phyloP scores from a whole-genome alignment of 2,113 vertebrate species.

The Leptodactylus fuscus region DNA sequence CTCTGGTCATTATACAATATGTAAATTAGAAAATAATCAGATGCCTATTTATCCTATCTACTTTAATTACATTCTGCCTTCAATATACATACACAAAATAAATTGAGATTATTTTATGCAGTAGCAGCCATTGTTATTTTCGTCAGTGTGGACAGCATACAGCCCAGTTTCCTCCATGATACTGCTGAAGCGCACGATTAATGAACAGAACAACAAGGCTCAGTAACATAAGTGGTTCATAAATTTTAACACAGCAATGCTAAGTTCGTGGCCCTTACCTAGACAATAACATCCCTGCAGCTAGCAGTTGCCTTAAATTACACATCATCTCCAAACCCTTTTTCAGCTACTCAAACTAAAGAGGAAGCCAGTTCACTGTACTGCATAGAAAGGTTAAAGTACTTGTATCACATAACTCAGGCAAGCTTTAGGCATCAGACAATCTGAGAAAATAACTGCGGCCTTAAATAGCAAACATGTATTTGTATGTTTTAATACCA shows the following conservation, averaged over 20 bases:
- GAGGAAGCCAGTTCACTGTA: too few relatives aligned
- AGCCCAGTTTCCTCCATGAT: not conserved
- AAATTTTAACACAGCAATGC: slow-evolving; percentile 42
- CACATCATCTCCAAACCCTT: slow-evolving; percentile 1
- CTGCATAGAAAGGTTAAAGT: slow-evolving; percentile 26
- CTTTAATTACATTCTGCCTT: not conserved
- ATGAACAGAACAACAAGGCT: slow-evolving; percentile 33
- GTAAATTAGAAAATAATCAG: not conserved
- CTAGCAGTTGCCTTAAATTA: slow-evolving; percentile 35
- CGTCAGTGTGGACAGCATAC: not conserved
- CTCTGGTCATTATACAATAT: not conserved
- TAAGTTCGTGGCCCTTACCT: slow-evolving; percentile 22
- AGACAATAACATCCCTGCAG: slow-evolving; percentile 34
- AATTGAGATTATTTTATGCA: not conserved
- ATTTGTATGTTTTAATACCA: not conserved
- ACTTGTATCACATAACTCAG: not conserved
- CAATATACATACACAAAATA: not conserved
- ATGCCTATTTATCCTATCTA: not conserved
- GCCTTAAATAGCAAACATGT: not conserved
- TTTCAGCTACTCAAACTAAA: not conserved
- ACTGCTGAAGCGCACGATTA: slow-evolving; percentile 26
- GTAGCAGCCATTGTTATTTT: not conserved
- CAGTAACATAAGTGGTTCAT: slow-evolving; percentile 41
- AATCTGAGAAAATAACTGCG: not conserved
- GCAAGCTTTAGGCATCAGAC: not conserved